Conservation (phyloP, 30 jellyfish, hydroid and myxozoan species). For the Hydractinia symbiolongicarpus region DNA sequence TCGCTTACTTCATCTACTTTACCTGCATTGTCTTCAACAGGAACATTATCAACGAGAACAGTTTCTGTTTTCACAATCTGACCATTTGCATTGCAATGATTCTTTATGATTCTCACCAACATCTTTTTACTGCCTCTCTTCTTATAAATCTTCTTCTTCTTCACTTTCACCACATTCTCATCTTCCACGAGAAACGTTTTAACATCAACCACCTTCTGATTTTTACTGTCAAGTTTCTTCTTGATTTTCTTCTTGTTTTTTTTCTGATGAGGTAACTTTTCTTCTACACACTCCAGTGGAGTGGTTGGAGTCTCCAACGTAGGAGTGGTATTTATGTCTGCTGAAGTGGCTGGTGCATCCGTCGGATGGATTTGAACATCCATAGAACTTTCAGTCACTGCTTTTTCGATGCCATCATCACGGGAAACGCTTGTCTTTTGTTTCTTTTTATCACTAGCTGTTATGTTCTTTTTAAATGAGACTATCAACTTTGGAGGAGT, state of each 20-base stretch:
- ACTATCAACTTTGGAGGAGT: background rate
- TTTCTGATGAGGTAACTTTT: background rate
- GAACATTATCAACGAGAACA: slow-evolving; percentile 24
- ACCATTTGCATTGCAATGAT: slow-evolving; percentile 59
- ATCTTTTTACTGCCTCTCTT: slow-evolving; percentile 62
- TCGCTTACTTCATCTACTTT: background rate
- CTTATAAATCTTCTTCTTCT: slow-evolving; percentile 74
- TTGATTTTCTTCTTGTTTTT: slow-evolving; percentile 21
- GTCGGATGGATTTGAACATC: too few species aligned
- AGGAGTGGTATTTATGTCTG: background rate
- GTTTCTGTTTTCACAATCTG: slow-evolving; percentile 66
- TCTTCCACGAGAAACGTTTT: slow-evolving; percentile 30
- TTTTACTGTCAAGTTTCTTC: slow-evolving; percentile 10
- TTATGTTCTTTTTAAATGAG: background rate
- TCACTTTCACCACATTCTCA: slow-evolving; percentile 12
- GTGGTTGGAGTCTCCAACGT: background rate
- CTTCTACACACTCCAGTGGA: background rate
- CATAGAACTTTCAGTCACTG: background rate
- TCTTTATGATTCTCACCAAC: slow-evolving; percentile 60
- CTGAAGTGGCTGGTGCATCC: too few species aligned
- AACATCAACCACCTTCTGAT: slow-evolving; percentile 16
- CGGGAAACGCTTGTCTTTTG: background rate
- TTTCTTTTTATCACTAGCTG: background rate
- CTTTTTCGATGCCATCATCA: background rate
- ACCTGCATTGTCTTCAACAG: background rate